phyloP scores from a whole-genome alignment of 2,888 invertebrate species.

The Eueremaeus valkanovi region DNA sequence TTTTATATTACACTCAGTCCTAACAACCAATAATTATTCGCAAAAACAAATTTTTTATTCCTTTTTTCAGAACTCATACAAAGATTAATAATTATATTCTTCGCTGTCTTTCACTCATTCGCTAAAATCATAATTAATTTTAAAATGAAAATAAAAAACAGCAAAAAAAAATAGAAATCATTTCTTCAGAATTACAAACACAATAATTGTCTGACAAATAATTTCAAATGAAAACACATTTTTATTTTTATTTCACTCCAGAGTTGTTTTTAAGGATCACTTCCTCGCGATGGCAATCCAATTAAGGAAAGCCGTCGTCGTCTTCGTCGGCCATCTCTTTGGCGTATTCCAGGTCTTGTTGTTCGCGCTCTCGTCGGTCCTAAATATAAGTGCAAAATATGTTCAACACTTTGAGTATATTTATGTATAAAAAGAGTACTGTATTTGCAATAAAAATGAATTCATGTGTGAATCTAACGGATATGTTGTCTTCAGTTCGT shows the following conservation, averaged over 20 bases:
- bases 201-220: constrained; percentile 5
- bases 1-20: background rate
- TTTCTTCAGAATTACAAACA: background rate
- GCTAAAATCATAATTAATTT: background rate
- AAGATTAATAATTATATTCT: background rate
- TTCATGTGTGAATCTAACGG: background rate
- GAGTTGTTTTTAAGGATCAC: background rate
- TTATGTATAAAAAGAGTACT: too few relatives aligned
- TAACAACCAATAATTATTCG: background rate
- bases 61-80: background rate
- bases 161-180: background rate
- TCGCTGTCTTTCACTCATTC: background rate
- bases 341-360: constrained; percentile 97
- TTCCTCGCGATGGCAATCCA: background rate
- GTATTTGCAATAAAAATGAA: constrained; percentile 42
- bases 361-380: constrained; percentile 90
- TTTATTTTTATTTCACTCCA: background rate
- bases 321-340: constrained; percentile 99
- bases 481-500: background rate
- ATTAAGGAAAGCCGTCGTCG: constrained; percentile 62
- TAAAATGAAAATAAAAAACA: background rate
- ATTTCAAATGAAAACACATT: background rate
- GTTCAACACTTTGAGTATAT: too few relatives aligned
- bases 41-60: background rate
- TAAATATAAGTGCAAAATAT: constrained; percentile 49